Base-by-base conservation (phyloP, 1,140 invertebrate genomes). In the Drosophila micromelanica region DNA sequence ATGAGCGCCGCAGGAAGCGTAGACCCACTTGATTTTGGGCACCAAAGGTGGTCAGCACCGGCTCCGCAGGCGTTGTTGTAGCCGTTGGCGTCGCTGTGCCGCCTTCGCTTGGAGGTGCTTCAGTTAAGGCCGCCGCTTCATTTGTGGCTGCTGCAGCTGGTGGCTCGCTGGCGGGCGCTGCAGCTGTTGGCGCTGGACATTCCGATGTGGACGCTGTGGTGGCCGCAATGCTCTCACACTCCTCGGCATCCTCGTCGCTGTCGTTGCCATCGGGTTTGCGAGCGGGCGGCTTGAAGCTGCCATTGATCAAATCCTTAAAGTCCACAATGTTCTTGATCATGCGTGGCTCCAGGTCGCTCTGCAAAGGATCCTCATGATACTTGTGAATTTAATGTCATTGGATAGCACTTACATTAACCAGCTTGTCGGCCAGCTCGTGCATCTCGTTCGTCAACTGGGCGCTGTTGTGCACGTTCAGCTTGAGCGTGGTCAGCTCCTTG, bases 331-430 rank as follows among this genome's bases (percentile, higher is more conserved):
- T 74, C 23, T 80, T 87, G 5, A 73, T 62, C 38, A 85, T 77
- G 30, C 78, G 79, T 0, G 84, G 78, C 40, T 92, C 91, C 30
- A 92, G 35, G n/a, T 92, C 80, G 30, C 69, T 74, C 91, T 92
- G 52, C 3, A 69, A 69, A 7, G 3, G 56, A 2, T 23, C 38
- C 23, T 43, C 35, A 15, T 23, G 23, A 43, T 8, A 9, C 13
- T 9, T 35, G 4, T 5, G 4, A 40, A 27, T 48, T 17, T 0
- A 0, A 9, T 6, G 9, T 0, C 0, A 8, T 7, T 9, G 0
- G 3, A 3, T 0, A 6, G 0, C 0, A 76, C 78, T 80, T 45
- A 91, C 90, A 35, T 67, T 56, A 6, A 81, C 65, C 30, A 92
- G 63, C 12, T 86, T 90, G 32, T 91, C 86, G 8, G 76, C 64